A percentile compares a stretch with the other conserved stretches of the same genome.
These are phyloP conservation scores for Psix sp. DNA, from an alignment of 1,140 invertebrate genomes.

Conservation along the genomic window DNA sequence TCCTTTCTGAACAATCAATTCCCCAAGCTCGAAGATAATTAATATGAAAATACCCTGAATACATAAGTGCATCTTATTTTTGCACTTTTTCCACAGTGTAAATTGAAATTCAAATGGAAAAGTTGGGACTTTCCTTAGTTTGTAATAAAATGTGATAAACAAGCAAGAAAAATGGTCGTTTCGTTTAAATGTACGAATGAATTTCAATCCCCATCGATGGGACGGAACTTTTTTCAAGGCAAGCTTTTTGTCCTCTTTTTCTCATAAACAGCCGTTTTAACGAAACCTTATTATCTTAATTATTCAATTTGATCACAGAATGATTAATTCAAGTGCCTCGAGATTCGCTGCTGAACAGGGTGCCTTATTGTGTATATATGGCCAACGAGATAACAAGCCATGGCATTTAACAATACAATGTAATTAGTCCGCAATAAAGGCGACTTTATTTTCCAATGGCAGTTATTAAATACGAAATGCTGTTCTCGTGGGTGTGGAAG, in stretches of 20 bases:
- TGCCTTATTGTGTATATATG: slow-evolving; percentile 12
- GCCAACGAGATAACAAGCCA: slow-evolving; percentile 14
- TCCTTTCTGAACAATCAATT: too few relatives aligned
- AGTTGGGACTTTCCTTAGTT: too few relatives aligned
- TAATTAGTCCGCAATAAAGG: slow-evolving; percentile 19
- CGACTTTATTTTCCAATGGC: slow-evolving; percentile 23
- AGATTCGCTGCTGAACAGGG: not conserved
- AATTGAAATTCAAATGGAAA: too few relatives aligned
- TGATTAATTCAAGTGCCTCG: slow-evolving; percentile 6
- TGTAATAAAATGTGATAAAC: too few relatives aligned
- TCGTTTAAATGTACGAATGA: too few relatives aligned
- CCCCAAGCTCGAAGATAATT: too few relatives aligned
- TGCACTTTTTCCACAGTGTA: too few relatives aligned
- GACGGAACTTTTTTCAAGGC: not conserved
- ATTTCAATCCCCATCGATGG: too few relatives aligned
- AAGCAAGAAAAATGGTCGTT: too few relatives aligned
- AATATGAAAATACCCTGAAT: too few relatives aligned
- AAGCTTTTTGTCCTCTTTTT: not conserved
- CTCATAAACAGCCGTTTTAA: not conserved
- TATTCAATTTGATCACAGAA: slow-evolving; percentile 6
- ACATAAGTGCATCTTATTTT: too few relatives aligned
- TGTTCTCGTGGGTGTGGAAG: slow-evolving; percentile 9
- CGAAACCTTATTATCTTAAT: not conserved
- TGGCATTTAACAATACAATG: slow-evolving; percentile 6
- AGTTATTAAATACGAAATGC: slow-evolving; percentile 32